phyloP scores from a whole-genome alignment of 1,140 invertebrate genomes.

The Lamellibrachia luymesi region DNA sequence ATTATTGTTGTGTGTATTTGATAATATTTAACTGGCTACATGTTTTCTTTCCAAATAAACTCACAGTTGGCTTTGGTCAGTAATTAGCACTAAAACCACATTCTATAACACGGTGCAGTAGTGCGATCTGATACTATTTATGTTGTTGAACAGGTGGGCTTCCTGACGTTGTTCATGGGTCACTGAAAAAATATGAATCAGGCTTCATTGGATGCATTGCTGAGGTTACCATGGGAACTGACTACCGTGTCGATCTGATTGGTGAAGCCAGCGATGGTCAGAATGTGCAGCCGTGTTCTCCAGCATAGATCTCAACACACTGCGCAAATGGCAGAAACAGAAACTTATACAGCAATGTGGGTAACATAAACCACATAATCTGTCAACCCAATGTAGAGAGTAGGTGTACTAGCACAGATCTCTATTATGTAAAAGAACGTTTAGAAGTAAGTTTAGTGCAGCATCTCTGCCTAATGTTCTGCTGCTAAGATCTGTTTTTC shows the following conservation, averaged over 20 bases:
- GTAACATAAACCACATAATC: not conserved
- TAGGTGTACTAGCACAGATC: not conserved
- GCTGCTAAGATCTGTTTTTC: not conserved
- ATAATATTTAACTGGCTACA: not conserved
- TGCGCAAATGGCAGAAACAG: not conserved
- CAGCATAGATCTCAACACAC: not conserved
- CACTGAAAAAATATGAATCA: constrained; percentile 67
- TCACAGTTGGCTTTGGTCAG: not conserved
- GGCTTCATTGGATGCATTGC: constrained; percentile 79
- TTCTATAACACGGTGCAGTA: not conserved
- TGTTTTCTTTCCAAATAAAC: not conserved
- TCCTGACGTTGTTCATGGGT: constrained; percentile 68
- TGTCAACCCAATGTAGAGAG: not conserved
- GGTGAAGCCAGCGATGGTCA: constrained; percentile 62
- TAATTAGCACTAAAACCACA: not conserved
- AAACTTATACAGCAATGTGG: not conserved
- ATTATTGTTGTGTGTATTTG: constrained; percentile 4
- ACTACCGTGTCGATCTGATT: constrained; percentile 69
- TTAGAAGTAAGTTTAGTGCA: not conserved
- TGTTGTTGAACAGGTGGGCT: constrained; percentile 67
- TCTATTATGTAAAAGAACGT: not conserved
- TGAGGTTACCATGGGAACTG: constrained; percentile 75
- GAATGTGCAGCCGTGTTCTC: constrained; percentile 32
- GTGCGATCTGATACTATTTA: not conserved
- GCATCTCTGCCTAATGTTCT: not conserved